These are phyloP conservation scores for Agrochola lota DNA, from an alignment of 2,888 invertebrate species.

Conservation along the genomic window DNA sequence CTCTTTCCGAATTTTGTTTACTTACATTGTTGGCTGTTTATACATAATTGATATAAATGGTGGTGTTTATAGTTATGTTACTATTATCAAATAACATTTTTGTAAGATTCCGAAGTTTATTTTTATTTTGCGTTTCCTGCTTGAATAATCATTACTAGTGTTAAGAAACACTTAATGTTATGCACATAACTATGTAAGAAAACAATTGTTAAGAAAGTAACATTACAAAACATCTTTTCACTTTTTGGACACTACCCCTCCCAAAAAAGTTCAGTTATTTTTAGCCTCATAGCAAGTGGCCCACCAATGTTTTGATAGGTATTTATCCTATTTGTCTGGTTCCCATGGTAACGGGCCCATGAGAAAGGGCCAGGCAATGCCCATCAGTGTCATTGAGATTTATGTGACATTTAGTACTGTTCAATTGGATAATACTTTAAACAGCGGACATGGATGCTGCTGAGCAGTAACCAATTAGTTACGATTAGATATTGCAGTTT, in stretches of 20 bases:
- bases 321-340: constrained; percentile 64
- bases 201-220: constrained; percentile 29
- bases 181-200: constrained; percentile 26
- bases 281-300: constrained; percentile 11
- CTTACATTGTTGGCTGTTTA: constrained; percentile 54
- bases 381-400: constrained; percentile 76
- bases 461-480: constrained; percentile 50
- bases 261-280: neutral
- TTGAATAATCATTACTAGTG: constrained; percentile 22
- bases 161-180: constrained; percentile 16
- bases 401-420: constrained; percentile 67
- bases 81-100: constrained; percentile 7
- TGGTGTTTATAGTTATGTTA: neutral
- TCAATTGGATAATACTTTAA: constrained; percentile 67
- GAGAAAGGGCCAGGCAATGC: constrained; percentile 67
- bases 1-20: constrained; percentile 51
- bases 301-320: constrained; percentile 38
- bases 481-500: constrained; percentile 49
- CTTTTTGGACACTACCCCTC: neutral
- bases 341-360: constrained; percentile 66
- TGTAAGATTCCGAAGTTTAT: neutral
- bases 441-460: constrained; percentile 57
- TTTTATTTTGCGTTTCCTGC: neutral
- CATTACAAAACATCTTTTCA: constrained; percentile 14
- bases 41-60: constrained; percentile 39